Percentiles rank a stretch among this genome's conserved stretches.
Conservation (phyloP, 2,888 invertebrate genomes). For the Scrobipalpa atriplicella region DNA sequence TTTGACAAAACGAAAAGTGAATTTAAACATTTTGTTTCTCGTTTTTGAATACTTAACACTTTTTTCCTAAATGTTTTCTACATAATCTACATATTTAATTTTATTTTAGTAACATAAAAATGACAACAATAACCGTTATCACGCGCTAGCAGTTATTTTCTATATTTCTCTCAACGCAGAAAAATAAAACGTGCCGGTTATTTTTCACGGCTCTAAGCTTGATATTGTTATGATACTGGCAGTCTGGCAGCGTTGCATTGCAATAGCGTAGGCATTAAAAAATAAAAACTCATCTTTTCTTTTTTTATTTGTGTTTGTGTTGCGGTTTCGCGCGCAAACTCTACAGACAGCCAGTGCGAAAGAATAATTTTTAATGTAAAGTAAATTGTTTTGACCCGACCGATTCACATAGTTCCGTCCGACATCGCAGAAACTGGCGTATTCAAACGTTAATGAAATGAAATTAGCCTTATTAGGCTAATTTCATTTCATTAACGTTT, state of each 20-base stretch:
- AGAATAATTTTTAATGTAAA: no score
- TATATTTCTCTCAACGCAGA: not conserved
- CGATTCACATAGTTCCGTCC: no score
- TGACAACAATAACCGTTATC: not conserved
- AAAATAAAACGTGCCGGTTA: not conserved
- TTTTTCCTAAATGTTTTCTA: no score
- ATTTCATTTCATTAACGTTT: no score
- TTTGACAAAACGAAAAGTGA: not conserved
- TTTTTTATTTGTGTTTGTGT: not conserved
- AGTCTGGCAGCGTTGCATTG: not conserved
- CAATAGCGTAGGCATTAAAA: not conserved
- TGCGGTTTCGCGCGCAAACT: not conserved
- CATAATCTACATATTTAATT: no score
- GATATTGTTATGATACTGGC: conserved; percentile 1
- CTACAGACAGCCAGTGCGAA: no score
- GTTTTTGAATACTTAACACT: no score
- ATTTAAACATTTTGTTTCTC: no score
- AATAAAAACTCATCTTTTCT: not conserved
- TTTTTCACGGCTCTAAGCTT: not conserved
- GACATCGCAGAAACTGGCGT: no score
- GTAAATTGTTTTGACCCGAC: no score
- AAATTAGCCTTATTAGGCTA: no score
- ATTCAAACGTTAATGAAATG: no score
- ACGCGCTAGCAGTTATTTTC: conserved; percentile 7
- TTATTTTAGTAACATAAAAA: not conserved